These are phyloP conservation scores for Herpetotheres cachinnans DNA, from an alignment of 2,113 vertebrate species.

Conservation along the genomic window DNA sequence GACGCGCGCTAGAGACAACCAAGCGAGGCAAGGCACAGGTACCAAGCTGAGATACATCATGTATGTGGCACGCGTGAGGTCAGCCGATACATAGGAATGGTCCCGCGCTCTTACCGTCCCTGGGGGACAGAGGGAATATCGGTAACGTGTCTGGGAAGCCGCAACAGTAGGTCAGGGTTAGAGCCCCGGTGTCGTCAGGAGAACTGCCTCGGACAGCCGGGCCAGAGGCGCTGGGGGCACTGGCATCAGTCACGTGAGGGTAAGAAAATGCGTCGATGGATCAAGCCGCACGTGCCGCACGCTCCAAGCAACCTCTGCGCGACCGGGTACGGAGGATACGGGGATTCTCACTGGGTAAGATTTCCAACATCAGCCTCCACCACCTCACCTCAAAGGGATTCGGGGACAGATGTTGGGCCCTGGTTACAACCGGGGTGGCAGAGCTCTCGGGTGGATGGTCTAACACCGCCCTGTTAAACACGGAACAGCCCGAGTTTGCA, in stretches of 20 bases:
- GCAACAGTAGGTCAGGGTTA: no score
- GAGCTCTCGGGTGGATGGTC: accelerated
- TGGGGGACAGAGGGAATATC: not conserved
- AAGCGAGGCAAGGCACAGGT: no score
- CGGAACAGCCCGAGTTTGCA: not conserved
- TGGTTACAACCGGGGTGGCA: not conserved
- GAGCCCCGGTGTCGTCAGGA: not conserved
- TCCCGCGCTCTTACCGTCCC: not conserved
- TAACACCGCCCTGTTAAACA: not conserved
- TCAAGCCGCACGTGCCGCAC: not conserved
- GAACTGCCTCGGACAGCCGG: not conserved
- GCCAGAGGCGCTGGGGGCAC: not conserved
- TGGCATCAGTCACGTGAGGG: not conserved
- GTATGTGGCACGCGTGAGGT: no score
- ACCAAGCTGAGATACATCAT: not conserved
- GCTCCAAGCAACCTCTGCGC: not conserved
- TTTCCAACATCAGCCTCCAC: not conserved
- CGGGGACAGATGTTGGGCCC: not conserved
- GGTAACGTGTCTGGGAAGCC: not conserved
- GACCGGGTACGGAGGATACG: accelerated
- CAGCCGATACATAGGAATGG: not conserved
- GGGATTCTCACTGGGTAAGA: not conserved
- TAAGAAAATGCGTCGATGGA: not conserved
- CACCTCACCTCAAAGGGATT: not conserved
- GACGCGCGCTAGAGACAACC: no score